Conservation (phyloP, 2,888 invertebrate genomes). For the Pammene fasciana region DNA sequence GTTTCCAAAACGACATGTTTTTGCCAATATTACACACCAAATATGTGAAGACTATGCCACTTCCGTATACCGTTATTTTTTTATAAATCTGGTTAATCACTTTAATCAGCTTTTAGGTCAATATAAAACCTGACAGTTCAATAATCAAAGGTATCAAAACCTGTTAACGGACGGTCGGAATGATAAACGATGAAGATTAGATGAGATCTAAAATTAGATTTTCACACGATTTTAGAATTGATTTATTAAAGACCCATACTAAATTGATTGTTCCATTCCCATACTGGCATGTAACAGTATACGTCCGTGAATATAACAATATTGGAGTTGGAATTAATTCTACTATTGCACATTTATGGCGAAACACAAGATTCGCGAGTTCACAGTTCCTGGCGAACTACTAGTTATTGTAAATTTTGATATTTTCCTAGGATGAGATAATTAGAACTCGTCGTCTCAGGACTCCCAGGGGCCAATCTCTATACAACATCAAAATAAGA, state of each 20-base stretch:
- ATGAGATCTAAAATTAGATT: conserved; percentile 21
- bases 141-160: conserved; percentile 5
- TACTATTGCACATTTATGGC: too few species aligned
- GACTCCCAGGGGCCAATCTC: too few species aligned
- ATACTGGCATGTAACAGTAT: conserved; percentile 5
- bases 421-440: too few species aligned
- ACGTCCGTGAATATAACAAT: conserved; percentile 9
- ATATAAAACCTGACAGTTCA: conserved; percentile 3
- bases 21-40: not conserved
- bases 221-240: conserved; percentile 17
- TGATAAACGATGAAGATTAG: conserved; percentile 26
- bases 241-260: conserved; percentile 23
- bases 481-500: too few species aligned
- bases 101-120: not conserved
- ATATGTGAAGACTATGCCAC: not conserved
- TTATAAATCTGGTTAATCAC: not conserved
- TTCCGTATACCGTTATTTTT: not conserved
- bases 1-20: too few species aligned
- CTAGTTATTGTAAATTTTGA: too few species aligned
- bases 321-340: too few species aligned
- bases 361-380: too few species aligned
- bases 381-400: too few species aligned
- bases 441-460: too few species aligned
- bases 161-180: conserved; percentile 5
- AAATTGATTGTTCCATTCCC: conserved; percentile 13